A percentile compares a stretch with the other conserved stretches of the same genome.
These are phyloP conservation scores for Proteles cristata DNA, from an alignment of 2,113 vertebrate species.

Conservation along the genomic window DNA sequence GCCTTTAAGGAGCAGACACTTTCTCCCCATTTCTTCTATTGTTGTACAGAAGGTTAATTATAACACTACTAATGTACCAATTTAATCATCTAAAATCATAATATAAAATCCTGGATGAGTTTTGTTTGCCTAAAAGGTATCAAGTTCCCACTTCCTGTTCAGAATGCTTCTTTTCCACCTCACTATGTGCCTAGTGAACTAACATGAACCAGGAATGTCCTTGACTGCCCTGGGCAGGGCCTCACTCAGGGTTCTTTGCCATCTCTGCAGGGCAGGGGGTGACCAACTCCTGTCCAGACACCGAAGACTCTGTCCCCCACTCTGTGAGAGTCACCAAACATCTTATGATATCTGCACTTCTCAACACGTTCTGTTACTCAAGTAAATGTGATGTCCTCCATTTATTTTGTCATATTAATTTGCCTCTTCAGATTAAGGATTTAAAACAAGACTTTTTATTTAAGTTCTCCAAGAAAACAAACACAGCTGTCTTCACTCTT, in stretches of 20 bases:
- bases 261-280: background rate
- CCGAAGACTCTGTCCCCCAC: background rate
- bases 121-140: background rate
- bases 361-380: constrained; percentile 55
- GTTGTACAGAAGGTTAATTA: background rate
- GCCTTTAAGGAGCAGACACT: background rate
- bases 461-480: constrained; percentile 79
- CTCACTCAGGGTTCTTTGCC: background rate
- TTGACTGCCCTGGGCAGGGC: no score
- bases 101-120: background rate
- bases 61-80: background rate
- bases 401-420: constrained; percentile 42
- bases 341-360: background rate
- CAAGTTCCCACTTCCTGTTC: background rate
- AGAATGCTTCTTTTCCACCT: background rate
- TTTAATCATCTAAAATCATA: background rate
- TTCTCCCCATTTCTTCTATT: background rate
- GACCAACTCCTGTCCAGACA: background rate
- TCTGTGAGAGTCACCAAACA: background rate
- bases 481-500: constrained; percentile 74
- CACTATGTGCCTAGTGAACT: background rate
- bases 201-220: background rate
- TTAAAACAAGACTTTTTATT: constrained; percentile 81
- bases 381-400: constrained; percentile 65
- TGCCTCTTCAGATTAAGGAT: constrained; percentile 62